Base-by-base conservation (phyloP, 1,140 invertebrate species). In the Agraylea sexmaculata region DNA sequence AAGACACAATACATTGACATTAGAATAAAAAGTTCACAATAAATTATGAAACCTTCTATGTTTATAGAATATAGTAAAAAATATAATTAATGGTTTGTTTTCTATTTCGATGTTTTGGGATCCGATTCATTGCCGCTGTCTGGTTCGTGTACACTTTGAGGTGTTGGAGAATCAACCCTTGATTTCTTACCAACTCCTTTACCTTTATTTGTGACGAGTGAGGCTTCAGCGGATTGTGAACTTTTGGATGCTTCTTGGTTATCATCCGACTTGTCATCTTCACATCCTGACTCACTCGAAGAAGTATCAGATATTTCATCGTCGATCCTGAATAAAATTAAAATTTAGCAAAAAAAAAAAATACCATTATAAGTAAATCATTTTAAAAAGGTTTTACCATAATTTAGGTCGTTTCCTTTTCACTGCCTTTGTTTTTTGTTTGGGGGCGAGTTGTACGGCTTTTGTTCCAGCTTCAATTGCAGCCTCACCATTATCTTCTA, bases 381-480 rank as follows among this genome's bases (percentile, higher is more conserved):
- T 38, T 15, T 38, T 38, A 7, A 10, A n/a, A 19, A 28, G 16
- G 4, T 21, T 6, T 38, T 31, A 43, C 58, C 70, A 72, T 36
- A 71, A 48, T 44, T 70, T 73, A 10, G 55, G 50, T 51, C 67
- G 68, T 45, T 69, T 71, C 39, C 64, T 8, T 27, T 27, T 27
- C 23, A 27, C 23, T 27, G 7, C 23, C 23, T 27, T 8, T 8
- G 23, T 47, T 53, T 13, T 20, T 21, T 36, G 12, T 25, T 12
- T 11, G 53, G 45, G 4, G 51, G 49, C 15, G 47, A 39, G 37
- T n/a, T 20, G 37, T 3, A 20, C 28, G 4, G 55, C 66, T 53
- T 77, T 67, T 42, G 75, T 71, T n/a, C 86, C 87, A 57, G 83
- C 74, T 50, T 83, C 77, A 0, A 94, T 71, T 6, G 91, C 85